These are phyloP conservation scores for Brenthis hecate DNA, from an alignment of 2,888 invertebrate genomes.

Conservation along the genomic window DNA sequence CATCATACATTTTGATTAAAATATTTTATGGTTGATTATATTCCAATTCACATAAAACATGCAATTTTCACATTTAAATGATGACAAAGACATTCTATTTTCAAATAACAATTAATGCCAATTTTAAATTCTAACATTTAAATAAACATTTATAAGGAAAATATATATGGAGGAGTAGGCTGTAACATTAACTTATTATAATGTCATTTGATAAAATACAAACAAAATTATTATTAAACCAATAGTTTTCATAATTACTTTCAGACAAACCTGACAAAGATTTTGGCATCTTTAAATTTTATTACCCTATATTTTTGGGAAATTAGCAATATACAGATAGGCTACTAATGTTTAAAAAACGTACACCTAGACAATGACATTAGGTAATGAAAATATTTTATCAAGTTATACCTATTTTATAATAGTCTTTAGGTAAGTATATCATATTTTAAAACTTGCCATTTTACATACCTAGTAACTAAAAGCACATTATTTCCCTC, in stretches of 20 bases:
- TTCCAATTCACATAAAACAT: conserved; percentile 22
- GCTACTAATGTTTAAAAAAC: background rate
- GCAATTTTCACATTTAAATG: conserved; percentile 25
- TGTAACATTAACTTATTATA: conserved; percentile 11
- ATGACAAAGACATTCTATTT: conserved; percentile 19
- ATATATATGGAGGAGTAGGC: conserved; percentile 21
- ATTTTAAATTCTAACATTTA: conserved; percentile 35
- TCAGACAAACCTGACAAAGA: background rate
- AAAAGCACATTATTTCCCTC: no score
- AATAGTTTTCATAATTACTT: background rate
- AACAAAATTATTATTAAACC: background rate
- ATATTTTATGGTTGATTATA: conserved; percentile 22
- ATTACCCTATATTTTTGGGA: conserved; percentile 5
- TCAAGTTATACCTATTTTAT: conserved; percentile 3
- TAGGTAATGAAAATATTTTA: conserved; percentile 9
- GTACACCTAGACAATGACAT: background rate
- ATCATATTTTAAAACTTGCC: no score
- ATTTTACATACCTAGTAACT: no score
- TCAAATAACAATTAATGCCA: conserved; percentile 33
- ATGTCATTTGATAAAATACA: conserved; percentile 1
- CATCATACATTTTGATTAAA: conserved; percentile 56
- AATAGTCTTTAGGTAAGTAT: no score
- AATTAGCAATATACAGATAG: conserved; percentile 13
- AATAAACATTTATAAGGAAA: conserved; percentile 36
- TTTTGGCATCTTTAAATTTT: conserved; percentile 14